These are phyloP conservation scores for Caenorhabditis parvicauda DNA, from an alignment of 2,888 invertebrate genomes.

Conservation along the genomic window DNA sequence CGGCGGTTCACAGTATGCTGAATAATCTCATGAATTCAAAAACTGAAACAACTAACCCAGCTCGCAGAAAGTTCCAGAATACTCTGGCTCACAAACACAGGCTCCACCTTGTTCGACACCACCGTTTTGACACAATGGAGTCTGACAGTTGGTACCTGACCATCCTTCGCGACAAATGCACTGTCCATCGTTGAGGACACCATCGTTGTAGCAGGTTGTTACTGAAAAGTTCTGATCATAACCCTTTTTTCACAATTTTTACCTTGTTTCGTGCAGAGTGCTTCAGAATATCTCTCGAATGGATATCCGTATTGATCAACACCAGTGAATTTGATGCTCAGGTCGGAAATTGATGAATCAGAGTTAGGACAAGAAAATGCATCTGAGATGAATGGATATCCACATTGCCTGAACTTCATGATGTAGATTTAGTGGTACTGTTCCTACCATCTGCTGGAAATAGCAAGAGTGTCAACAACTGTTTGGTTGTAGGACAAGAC, in stretches of 20 bases:
- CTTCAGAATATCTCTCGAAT: constrained; percentile 42
- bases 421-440: not conserved
- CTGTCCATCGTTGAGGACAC: constrained; percentile 41
- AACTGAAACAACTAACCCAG: constrained; percentile 15
- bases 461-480: constrained; percentile 24
- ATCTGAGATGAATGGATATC: constrained; percentile 33
- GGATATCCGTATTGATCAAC: constrained; percentile 55
- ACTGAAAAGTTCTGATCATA: constrained; percentile 7
- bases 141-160: constrained; percentile 36
- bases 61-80: constrained; percentile 45
- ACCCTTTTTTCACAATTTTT: not conserved
- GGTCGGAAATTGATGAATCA: constrained; percentile 20
- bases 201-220: constrained; percentile 39
- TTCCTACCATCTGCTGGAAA: constrained; percentile 15
- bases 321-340: constrained; percentile 45
- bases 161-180: constrained; percentile 47
- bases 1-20: constrained; percentile 47
- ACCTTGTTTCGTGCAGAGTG: constrained; percentile 37
- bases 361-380: constrained; percentile 41
- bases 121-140: constrained; percentile 45
- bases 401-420: constrained; percentile 25
- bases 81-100: constrained; percentile 36
- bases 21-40: not conserved
- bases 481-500: constrained; percentile 31
- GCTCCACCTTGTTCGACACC: constrained; percentile 27